Conservation (phyloP, 2,797 vertebrate genomes). For the Falco columbarius region DNA sequence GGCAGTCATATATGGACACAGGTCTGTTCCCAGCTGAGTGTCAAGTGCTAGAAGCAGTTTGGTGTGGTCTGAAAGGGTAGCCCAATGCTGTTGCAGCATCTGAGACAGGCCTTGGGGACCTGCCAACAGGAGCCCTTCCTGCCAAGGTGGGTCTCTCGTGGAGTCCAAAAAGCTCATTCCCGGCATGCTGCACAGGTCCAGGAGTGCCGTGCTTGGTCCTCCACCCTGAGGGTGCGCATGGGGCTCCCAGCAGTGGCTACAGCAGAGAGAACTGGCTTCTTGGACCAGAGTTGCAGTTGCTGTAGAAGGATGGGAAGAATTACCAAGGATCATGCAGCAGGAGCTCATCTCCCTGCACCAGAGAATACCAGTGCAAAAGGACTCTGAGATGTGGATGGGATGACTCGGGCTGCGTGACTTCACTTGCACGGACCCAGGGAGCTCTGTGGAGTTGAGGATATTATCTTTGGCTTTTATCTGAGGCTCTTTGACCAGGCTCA, state of each 20-base stretch:
- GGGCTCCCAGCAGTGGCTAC: fast-evolving
- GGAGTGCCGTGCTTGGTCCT: neutral
- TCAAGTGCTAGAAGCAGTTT: neutral
- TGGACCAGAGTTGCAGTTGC: neutral
- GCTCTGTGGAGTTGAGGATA: fast-evolving
- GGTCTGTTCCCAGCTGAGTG: neutral
- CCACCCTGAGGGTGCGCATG: fast-evolving
- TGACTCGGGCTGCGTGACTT: fast-evolving
- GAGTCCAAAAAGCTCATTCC: fast-evolving
- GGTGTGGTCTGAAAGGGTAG: neutral
- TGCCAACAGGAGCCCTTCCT: neutral
- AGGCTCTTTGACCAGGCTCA: neutral
- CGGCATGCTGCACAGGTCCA: fast-evolving
- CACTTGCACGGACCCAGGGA: neutral
- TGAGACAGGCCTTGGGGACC: neutral
- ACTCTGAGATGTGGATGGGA: neutral
- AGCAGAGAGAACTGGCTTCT: neutral
- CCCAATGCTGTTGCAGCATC: neutral
- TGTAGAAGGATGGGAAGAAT: neutral
- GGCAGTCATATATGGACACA: fast-evolving
- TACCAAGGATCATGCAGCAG: too few relatives aligned
- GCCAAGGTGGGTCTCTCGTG: neutral
- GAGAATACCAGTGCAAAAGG: neutral
- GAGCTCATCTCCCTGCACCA: neutral
- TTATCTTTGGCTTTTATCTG: neutral